phyloP scores from a whole-genome alignment of 2,888 invertebrate genomes.

The Octodonta nipae region DNA sequence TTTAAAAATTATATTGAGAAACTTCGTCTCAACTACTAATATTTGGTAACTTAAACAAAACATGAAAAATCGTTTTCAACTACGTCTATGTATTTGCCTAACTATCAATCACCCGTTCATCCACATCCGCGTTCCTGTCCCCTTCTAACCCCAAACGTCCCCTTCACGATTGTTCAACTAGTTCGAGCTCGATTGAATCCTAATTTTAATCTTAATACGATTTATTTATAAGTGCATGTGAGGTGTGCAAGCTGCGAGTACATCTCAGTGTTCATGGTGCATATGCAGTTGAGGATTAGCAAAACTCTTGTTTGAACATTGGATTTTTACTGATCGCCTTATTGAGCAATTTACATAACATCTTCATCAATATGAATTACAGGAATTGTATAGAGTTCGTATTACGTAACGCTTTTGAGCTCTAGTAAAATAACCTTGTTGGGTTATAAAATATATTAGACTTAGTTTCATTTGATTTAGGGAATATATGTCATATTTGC shows the following conservation, averaged over 20 bases:
- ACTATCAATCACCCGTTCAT: slow-evolving; percentile 4
- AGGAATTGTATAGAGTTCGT: too few species aligned
- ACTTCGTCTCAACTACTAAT: too few species aligned
- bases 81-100: slow-evolving; percentile 2
- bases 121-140: slow-evolving; percentile 6
- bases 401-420: too few species aligned
- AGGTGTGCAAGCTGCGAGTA: slow-evolving; percentile 5
- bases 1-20: too few species aligned
- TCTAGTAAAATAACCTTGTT: too few species aligned
- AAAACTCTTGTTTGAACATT: slow-evolving; percentile 1
- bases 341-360: slow-evolving; percentile 7
- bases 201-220: slow-evolving; percentile 20
- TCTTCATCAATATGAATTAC: slow-evolving; percentile 8
- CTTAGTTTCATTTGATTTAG: too few species aligned
- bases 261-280: slow-evolving; percentile 2
- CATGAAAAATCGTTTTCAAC: too few species aligned
- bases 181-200: slow-evolving; percentile 29
- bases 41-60: too few species aligned
- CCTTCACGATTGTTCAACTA: slow-evolving; percentile 9
- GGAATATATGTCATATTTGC: too few species aligned
- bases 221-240: slow-evolving; percentile 18
- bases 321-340: slow-evolving; percentile 1
- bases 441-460: too few species aligned
- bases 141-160: slow-evolving; percentile 10
- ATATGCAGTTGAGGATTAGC: background rate